Evolutionary conservation across 2,888 invertebrate genomes (phyloP).

Genomic region (Tupiocoris notatus): DNA sequence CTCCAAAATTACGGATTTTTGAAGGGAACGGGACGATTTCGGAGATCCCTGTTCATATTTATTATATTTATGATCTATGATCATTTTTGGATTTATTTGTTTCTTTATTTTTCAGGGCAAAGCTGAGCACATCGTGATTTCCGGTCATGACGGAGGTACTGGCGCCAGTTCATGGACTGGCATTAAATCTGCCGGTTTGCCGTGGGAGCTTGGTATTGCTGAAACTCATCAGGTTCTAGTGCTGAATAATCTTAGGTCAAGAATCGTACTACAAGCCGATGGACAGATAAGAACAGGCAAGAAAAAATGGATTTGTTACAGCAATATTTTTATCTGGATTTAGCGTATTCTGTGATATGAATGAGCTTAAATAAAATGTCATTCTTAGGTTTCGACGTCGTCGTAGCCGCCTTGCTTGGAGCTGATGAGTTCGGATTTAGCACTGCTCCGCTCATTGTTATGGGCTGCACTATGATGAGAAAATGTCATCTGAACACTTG

Average conservation of each 20-base stretch:
- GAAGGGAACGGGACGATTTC: no score
- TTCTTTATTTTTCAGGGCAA: conserved; percentile 78
- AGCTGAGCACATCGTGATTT: conserved; percentile 97
- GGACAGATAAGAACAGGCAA: conserved; percentile 86
- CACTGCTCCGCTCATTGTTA: conserved; percentile 94
- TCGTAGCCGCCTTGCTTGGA: conserved; percentile 91
- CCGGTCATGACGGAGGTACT: conserved; percentile 98
- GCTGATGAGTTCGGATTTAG: conserved; percentile 99
- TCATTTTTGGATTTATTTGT: no score
- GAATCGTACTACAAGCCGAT: conserved; percentile 94
- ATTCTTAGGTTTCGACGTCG: conserved; percentile 79
- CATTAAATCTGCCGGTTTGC: conserved; percentile 95
- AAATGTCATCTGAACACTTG: conserved; percentile 99
- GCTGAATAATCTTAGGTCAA: conserved; percentile 85
- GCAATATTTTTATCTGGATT: no score
- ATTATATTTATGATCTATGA: no score
- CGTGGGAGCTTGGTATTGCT: conserved; percentile 97
- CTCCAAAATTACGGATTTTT: no score
- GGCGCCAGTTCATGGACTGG: conserved; percentile 99
- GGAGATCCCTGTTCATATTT: no score
- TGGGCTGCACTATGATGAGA: conserved; percentile 99
- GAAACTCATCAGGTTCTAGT: conserved; percentile 98
- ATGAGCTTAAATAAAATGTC: not conserved
- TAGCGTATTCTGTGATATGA: no score
- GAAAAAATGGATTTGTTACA: not conserved